phyloP scores from a whole-genome alignment of 2,888 invertebrate species.

The Agapostemon virescens region DNA sequence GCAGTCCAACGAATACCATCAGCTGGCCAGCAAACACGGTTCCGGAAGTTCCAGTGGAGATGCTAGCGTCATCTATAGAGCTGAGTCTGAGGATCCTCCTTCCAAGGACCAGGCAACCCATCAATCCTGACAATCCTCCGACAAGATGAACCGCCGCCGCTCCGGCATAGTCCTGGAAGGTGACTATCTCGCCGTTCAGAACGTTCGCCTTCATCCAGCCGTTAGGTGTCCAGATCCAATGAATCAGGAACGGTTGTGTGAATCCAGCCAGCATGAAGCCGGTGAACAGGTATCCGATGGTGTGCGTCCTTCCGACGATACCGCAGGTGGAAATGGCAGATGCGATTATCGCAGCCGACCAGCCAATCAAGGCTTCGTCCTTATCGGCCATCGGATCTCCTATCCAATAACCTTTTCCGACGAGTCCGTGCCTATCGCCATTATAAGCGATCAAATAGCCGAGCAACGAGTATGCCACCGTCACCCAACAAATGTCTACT shows the following conservation, averaged over 20 bases:
- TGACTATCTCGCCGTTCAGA: conserved; percentile 65
- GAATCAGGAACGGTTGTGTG: conserved; percentile 75
- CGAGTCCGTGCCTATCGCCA: conserved; percentile 65
- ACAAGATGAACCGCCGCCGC: conserved; percentile 74
- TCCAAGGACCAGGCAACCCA: conserved; percentile 75
- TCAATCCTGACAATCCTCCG: conserved; percentile 73
- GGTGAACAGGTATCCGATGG: conserved; percentile 69
- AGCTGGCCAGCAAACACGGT: conserved; percentile 74
- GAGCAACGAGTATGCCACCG: conserved; percentile 71
- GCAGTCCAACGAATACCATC: conserved; percentile 77
- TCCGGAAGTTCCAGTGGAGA: conserved; percentile 73
- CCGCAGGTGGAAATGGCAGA: conserved; percentile 76
- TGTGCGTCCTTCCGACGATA: conserved; percentile 73
- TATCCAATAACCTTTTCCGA: conserved; percentile 72
- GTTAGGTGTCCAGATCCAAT: conserved; percentile 76
- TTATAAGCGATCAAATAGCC: conserved; percentile 76
- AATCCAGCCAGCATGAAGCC: conserved; percentile 71
- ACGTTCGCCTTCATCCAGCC: conserved; percentile 75
- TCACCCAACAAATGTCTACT: conserved; percentile 74
- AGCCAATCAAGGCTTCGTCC: conserved; percentile 71
- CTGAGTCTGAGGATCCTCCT: conserved; percentile 74
- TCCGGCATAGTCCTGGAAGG: conserved; percentile 75
- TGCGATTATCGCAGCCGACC: conserved; percentile 73
- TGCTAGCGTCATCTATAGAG: conserved; percentile 76
- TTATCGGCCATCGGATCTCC: conserved; percentile 64